A percentile compares a stretch with the other conserved stretches of the same genome.
Evolutionary conservation across 2,797 vertebrate genomes (phyloP).

Genomic region (Clarias pachynema): DNA sequence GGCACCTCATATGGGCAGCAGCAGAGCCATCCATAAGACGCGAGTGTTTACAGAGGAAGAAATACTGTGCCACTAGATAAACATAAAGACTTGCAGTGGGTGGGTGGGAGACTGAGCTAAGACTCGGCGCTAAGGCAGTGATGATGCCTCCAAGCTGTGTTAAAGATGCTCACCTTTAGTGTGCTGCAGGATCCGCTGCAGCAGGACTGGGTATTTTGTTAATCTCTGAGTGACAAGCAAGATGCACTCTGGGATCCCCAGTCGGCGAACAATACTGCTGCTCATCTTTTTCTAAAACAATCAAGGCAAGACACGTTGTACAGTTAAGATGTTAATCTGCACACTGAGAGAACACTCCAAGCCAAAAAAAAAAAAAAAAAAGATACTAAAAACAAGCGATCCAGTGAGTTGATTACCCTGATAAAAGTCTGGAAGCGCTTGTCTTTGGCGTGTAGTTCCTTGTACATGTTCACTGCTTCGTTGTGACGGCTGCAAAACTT

Average conservation of each 20-base stretch:
- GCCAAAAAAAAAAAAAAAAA: conserved; percentile 12
- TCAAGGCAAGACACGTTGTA: conserved; percentile 31
- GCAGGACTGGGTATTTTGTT: conserved; percentile 94
- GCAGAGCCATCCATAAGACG: conserved; percentile 21
- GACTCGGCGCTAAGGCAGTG: background rate
- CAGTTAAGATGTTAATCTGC: conserved; percentile 20
- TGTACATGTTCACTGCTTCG: conserved; percentile 92
- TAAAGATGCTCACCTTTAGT: conserved; percentile 82
- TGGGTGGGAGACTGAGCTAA: conserved; percentile 13
- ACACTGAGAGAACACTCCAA: background rate
- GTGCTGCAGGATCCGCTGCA: conserved; percentile 91
- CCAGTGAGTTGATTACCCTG: conserved; percentile 75
- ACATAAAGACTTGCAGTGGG: conserved; percentile 24
- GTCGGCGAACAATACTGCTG: conserved; percentile 88
- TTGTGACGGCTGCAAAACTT: conserved; percentile 95
- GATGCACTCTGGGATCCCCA: conserved; percentile 95
- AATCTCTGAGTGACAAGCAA: conserved; percentile 96
- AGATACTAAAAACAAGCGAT: background rate
- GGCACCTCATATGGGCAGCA: conserved; percentile 23
- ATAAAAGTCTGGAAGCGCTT: conserved; percentile 94
- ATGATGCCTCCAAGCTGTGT: background rate
- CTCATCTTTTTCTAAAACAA: conserved; percentile 93
- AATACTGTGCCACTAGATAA: conserved; percentile 37
- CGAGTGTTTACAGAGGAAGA: conserved; percentile 39
- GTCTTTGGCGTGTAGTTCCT: conserved; percentile 90